Conservation (phyloP, 2,797 vertebrate genomes). For the Choloepus didactylus region DNA sequence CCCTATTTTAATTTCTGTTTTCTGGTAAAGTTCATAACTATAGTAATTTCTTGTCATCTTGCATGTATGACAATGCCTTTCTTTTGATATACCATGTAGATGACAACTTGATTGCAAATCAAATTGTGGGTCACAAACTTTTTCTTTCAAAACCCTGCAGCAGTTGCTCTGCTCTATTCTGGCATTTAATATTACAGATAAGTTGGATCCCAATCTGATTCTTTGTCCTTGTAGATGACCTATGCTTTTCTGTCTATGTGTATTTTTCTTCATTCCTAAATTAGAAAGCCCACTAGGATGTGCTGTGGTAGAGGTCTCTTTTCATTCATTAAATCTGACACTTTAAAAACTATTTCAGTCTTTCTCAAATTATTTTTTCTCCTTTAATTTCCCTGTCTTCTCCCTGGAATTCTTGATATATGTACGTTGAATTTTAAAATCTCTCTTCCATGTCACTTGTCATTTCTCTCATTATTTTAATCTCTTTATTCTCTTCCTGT, state of each 20-base stretch:
- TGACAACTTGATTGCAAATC: constrained; percentile 57
- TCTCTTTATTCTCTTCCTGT: constrained; percentile 40
- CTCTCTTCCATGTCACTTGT: not conserved
- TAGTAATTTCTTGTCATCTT: constrained; percentile 3
- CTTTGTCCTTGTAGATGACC: not conserved
- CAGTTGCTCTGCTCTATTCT: not conserved
- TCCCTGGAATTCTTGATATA: constrained; percentile 17
- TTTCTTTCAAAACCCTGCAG: constrained; percentile 13
- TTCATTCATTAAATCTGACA: not conserved
- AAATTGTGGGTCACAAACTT: constrained; percentile 15
- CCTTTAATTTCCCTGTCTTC: not conserved
- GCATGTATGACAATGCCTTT: not conserved
- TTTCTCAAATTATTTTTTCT: not conserved
- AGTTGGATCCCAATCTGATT: not conserved
- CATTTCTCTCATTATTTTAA: constrained; percentile 57
- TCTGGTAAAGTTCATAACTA: not conserved
- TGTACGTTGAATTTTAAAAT: not conserved
- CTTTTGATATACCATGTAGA: constrained; percentile 11
- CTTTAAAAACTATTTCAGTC: not conserved
- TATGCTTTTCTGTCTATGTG: not conserved
- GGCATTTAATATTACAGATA: not conserved
- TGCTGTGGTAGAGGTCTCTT: not conserved
- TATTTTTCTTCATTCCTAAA: constrained; percentile 54
- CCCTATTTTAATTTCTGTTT: not conserved
- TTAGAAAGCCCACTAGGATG: not conserved